These are phyloP conservation scores for Actinia tenebrosa DNA, from an alignment of 64 coral and sea anemone genomes.

Conservation along the genomic window DNA sequence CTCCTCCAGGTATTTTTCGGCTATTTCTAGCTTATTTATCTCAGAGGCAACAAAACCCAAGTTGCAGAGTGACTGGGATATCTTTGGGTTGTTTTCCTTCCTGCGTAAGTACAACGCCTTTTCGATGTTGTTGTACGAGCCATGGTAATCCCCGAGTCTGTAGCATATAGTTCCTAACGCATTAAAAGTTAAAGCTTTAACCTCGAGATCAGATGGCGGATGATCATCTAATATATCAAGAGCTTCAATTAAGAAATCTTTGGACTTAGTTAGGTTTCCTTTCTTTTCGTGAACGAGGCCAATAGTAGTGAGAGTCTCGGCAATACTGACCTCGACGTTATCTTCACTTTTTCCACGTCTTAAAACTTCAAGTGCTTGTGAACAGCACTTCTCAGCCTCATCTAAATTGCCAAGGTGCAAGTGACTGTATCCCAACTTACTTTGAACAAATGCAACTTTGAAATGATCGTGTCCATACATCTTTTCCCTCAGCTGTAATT, in stretches of 20 bases:
- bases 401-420: background rate
- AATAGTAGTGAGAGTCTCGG: background rate
- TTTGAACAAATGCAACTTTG: background rate
- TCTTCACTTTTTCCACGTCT: background rate
- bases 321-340: background rate
- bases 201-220: background rate
- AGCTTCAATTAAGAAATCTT: background rate
- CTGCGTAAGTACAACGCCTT: background rate
- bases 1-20: background rate
- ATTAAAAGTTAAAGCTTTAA: background rate
- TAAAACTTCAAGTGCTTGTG: background rate
- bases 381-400: slow-evolving; percentile 12
- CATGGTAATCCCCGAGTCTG: background rate
- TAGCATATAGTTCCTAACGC: background rate
- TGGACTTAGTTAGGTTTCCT: background rate
- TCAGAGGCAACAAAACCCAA: slow-evolving; percentile 10
- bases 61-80: slow-evolving; percentile 9
- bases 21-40: background rate
- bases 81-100: slow-evolving; percentile 10
- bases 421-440: background rate
- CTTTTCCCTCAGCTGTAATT: background rate
- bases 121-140: slow-evolving; percentile 2
- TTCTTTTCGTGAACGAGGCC: slow-evolving; percentile 3
- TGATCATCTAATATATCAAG: background rate
- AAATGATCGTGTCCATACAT: background rate